Evolutionary conservation across 2,888 invertebrate genomes (phyloP).

Genomic region (Erpobdella octoculata): DNA sequence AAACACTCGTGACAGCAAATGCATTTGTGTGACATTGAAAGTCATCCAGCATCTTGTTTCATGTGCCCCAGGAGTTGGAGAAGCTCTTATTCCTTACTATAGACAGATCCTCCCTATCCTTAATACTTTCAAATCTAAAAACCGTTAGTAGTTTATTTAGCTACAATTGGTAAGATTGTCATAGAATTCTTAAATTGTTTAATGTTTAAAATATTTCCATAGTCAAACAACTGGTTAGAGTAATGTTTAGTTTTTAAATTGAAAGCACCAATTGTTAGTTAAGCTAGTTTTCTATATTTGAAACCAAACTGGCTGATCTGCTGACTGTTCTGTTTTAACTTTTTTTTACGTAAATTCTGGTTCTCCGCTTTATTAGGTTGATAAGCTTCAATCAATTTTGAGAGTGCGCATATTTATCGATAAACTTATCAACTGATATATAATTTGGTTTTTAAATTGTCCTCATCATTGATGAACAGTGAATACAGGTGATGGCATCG

Average conservation of each 20-base stretch:
- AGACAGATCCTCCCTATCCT: slow-evolving; percentile 82
- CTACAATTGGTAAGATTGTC: no score
- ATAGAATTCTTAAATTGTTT: no score
- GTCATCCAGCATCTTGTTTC: slow-evolving; percentile 78
- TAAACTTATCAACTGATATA: background rate
- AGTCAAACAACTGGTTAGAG: no score
- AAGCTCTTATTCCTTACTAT: slow-evolving; percentile 92
- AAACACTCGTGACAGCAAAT: background rate
- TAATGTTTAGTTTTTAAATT: no score
- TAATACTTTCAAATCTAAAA: slow-evolving; percentile 78
- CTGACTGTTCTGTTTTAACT: no score
- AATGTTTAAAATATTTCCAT: no score
- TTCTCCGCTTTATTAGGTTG: no score
- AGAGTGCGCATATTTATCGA: background rate
- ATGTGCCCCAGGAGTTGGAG: slow-evolving; percentile 78
- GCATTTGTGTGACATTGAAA: slow-evolving; percentile 55
- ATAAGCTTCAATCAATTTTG: background rate
- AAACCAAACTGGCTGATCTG: no score
- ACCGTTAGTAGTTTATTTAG: slow-evolving; percentile 43
- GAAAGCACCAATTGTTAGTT: no score
- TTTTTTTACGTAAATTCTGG: no score
- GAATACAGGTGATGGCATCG: slow-evolving; percentile 80
- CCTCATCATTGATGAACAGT: slow-evolving; percentile 60
- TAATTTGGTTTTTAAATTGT: background rate
- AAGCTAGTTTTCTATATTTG: no score